Evolutionary conservation across 2,797 vertebrate species (phyloP), one percentile per base, ranked within the genome.

Genomic region (Halcyon leucocephala): DNA sequence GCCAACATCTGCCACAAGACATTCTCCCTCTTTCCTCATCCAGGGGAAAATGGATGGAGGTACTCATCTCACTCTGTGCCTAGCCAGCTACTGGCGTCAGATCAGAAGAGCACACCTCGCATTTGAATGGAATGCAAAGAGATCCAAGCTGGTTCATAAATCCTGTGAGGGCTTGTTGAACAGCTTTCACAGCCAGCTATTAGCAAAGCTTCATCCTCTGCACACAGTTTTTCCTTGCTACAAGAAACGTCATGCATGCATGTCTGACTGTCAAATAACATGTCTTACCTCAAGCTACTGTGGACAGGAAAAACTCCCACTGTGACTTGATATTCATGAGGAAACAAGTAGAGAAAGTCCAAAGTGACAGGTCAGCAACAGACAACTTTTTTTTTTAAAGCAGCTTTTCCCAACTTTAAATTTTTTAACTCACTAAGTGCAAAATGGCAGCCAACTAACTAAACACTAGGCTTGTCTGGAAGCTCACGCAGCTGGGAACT

Each of bases 111-210:
- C 86, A 66, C 60, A 86, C 67, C 78, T 89, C 66, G 39, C 74
- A 95, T 86, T 44, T 57, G 89, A 97, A 93, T 94, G 90, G 95
- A 95, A 97, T 95, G 92, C 48, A 60, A 6, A 37, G 71, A 82
- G 86, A 79, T 70, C 46, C 20, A 66, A 93, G 73, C 35, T 77
- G 90, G 54, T 33, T 94, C 77, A 26, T 7, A 41, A 73, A 66
- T 95, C 95, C 67, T 96, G 95, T 94, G 90, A 86, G 71, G 90
- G 92, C 95, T 95, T 96, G 96, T 92, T 79, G 86, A 39, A 46
- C 74, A 92, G 46, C 85, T 51, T 82, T 86, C 69, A 15, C 22
- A 73, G 65, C 46, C 84, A 84, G 76, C 66, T 95, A 70, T 66
- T 51, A 76, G 66, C 72, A 86, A 46, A 79, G 66, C 1, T 79